Percentiles rank a stretch among this genome's conserved stretches.
These are phyloP conservation scores for Prochilodus magdalenae DNA, from an alignment of 2,113 vertebrate species.

Conservation along the genomic window DNA sequence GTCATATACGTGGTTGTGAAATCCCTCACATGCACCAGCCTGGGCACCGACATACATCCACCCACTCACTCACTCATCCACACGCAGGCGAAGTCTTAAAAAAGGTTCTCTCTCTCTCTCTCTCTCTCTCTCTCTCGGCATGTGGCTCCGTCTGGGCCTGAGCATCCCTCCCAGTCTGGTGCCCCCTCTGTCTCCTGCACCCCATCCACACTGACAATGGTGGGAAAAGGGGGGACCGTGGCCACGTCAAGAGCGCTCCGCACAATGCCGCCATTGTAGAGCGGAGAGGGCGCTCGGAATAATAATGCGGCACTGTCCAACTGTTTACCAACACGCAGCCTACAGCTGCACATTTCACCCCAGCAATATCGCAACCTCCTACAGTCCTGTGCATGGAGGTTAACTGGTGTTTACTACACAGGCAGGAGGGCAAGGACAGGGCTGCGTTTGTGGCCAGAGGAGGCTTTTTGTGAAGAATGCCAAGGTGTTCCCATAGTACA, in stretches of 20 bases:
- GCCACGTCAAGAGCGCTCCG: constrained; percentile 86
- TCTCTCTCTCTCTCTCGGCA: no score
- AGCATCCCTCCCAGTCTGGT: constrained; percentile 68
- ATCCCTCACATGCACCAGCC: no score
- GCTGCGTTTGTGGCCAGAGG: no score
- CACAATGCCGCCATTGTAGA: constrained; percentile 93
- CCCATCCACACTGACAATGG: constrained; percentile 73
- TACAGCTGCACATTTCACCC: constrained; percentile 78
- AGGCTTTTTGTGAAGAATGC: no score
- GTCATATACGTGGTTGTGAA: neutral
- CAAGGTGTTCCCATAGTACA: no score
- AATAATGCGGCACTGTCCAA: constrained; percentile 84
- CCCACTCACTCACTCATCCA: constrained; percentile 58
- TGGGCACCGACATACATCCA: constrained; percentile 16
- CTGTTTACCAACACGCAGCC: constrained; percentile 91
- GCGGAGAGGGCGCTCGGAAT: constrained; percentile 78
- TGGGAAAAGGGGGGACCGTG: constrained; percentile 84
- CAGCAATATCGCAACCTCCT: neutral
- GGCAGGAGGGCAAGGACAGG: neutral
- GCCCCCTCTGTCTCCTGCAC: constrained; percentile 62
- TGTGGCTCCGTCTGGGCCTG: constrained; percentile 86
- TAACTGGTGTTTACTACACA: neutral
- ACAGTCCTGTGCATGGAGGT: neutral
- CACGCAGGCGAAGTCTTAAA: constrained; percentile 72
- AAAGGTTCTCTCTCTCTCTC: no score